Conservation (phyloP, 2,888 invertebrate species). For the Drosophila nr. perissopoda region DNA sequence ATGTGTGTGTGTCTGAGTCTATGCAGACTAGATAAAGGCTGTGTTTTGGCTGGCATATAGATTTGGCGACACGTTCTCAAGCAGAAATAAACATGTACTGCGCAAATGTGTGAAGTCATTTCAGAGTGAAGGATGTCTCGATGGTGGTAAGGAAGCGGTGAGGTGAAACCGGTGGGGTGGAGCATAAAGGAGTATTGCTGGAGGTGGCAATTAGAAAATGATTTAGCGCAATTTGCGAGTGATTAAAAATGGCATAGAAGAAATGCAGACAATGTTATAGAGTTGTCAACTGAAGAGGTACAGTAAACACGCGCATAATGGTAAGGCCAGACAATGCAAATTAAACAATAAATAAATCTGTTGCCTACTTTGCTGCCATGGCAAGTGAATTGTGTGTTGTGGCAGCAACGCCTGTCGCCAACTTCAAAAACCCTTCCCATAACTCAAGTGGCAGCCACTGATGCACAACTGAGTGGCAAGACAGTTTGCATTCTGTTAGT, state of each 20-base stretch:
- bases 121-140: constrained; percentile 31
- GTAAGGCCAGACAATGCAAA: constrained; percentile 29
- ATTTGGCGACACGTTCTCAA: constrained; percentile 54
- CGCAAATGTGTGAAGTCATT: constrained; percentile 64
- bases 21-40: constrained; percentile 1
- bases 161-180: neutral
- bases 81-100: constrained; percentile 51
- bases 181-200: neutral
- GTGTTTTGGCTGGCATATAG: constrained; percentile 37
- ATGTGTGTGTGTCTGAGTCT: neutral
- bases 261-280: constrained; percentile 5
- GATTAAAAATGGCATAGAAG: constrained; percentile 57
- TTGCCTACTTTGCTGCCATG: constrained; percentile 31
- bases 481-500: constrained; percentile 73
- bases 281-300: constrained; percentile 9
- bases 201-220: constrained; percentile 72
- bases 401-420: constrained; percentile 8
- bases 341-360: constrained; percentile 28
- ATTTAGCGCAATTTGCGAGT: constrained; percentile 66
- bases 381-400: constrained; percentile 7
- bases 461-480: constrained; percentile 53
- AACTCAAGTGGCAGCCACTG: constrained; percentile 67
- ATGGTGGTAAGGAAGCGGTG: constrained; percentile 12
- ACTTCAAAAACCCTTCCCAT: constrained; percentile 42
- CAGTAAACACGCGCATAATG: constrained; percentile 17